Conservation (phyloP, 2,113 vertebrate species). For the Engystomops pustulosus region DNA sequence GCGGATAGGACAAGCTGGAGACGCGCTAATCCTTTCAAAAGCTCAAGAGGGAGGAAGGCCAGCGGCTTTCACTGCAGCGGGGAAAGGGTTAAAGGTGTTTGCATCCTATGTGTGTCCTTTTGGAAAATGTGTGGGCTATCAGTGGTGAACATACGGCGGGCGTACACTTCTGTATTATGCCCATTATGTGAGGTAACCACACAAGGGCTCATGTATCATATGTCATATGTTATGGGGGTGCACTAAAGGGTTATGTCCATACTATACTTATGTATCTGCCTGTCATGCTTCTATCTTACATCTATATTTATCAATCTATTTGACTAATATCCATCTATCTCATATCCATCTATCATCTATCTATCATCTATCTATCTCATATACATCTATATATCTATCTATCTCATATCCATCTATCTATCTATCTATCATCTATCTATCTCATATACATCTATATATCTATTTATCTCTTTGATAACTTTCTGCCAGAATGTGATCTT, state of each 20-base stretch:
- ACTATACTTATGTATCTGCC: neutral
- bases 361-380: neutral
- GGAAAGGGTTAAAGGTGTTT: constrained; percentile 60
- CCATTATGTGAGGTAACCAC: constrained; percentile 51
- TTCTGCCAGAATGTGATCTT: too few relatives aligned
- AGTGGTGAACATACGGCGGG: constrained; percentile 36
- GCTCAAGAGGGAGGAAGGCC: constrained; percentile 25
- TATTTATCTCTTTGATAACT: too few relatives aligned
- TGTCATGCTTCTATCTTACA: too few relatives aligned
- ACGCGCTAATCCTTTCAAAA: constrained; percentile 1
- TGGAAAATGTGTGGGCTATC: constrained; percentile 61
- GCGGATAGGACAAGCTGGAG: constrained; percentile 14
- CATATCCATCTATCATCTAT: neutral
- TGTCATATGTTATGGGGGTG: neutral
- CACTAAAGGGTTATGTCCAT: neutral
- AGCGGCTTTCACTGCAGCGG: neutral
- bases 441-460: too few relatives aligned
- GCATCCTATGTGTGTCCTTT: constrained; percentile 46
- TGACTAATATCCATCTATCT: too few relatives aligned
- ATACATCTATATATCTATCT: neutral
- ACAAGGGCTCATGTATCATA: neutral
- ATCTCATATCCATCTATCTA: neutral
- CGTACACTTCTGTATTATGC: constrained; percentile 60
- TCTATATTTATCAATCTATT: neutral
- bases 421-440: too few relatives aligned